phyloP scores from a whole-genome alignment of 2,113 vertebrate species.

The Periophthalmus modestus region DNA sequence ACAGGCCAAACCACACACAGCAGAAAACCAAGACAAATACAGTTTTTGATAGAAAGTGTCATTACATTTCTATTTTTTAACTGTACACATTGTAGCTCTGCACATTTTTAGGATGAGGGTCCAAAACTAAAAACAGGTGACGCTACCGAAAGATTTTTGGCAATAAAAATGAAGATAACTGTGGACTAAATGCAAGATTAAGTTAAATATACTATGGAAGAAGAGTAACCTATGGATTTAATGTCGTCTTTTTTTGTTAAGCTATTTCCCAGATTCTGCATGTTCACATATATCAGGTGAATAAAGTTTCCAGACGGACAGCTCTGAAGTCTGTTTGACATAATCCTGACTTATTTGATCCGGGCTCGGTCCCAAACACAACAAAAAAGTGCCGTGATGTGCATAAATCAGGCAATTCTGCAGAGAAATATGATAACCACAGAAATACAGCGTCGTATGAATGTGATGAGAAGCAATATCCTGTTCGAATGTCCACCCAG shows the following conservation, averaged over 20 bases:
- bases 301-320: slow-evolving; percentile 1
- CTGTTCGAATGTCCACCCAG: slow-evolving; percentile 10
- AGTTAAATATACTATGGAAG: too few species aligned
- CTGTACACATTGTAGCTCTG: too few species aligned
- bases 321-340: slow-evolving; percentile 36
- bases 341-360: slow-evolving; percentile 36
- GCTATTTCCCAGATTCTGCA: neutral
- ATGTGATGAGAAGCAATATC: neutral
- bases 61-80: too few species aligned
- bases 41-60: too few species aligned
- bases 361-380: slow-evolving; percentile 31
- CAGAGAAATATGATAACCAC: slow-evolving; percentile 21
- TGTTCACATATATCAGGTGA: neutral
- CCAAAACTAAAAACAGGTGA: too few species aligned
- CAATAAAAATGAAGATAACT: neutral
- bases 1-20: neutral
- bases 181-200: neutral
- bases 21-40: too few species aligned
- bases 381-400: slow-evolving; percentile 31
- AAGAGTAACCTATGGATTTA: neutral
- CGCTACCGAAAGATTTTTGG: neutral
- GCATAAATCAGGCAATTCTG: slow-evolving; percentile 42
- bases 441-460: slow-evolving; percentile 14
- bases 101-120: too few species aligned
- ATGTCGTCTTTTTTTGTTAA: neutral